phyloP scores from a whole-genome alignment of 1,140 invertebrate genomes.

The Psix sp. region DNA sequence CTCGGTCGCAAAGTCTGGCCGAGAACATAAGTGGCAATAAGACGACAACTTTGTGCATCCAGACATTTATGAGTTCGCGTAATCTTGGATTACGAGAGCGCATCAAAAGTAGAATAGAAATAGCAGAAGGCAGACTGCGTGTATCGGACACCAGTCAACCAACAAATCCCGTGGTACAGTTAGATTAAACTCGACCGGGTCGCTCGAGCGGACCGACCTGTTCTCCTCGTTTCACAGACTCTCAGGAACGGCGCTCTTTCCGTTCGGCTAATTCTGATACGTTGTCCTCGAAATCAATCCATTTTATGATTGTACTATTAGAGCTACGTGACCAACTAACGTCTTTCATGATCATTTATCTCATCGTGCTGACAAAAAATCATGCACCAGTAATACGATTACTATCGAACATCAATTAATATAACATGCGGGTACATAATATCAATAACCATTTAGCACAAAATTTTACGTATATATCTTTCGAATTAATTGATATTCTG shows the following conservation, averaged over 20 bases:
- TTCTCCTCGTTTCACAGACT: conserved; percentile 56
- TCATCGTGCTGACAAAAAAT: too few species aligned
- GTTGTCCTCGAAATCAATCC: conserved; percentile 37
- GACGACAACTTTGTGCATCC: conserved; percentile 1
- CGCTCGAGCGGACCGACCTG: conserved; percentile 64
- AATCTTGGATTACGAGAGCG: conserved; percentile 28
- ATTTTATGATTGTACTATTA: not conserved
- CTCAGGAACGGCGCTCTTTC: conserved; percentile 43
- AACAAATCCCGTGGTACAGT: conserved; percentile 63
- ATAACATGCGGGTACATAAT: too few species aligned
- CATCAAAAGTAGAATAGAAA: conserved; percentile 59
- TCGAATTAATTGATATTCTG: too few species aligned
- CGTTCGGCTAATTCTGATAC: conserved; percentile 40
- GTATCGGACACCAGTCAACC: conserved; percentile 55
- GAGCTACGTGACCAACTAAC: not conserved
- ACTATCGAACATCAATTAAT: too few species aligned
- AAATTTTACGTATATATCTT: too few species aligned
- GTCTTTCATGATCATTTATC: too few species aligned
- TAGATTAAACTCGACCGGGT: conserved; percentile 70
- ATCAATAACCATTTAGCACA: too few species aligned
- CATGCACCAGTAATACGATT: too few species aligned
- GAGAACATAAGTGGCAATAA: conserved; percentile 1
- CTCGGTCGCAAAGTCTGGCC: conserved; percentile 1
- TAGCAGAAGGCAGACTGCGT: conserved; percentile 28
- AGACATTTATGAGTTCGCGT: conserved; percentile 38